These are phyloP conservation scores for Sinopyrophorus schimmeli DNA, from an alignment of 2,888 invertebrate genomes.

Conservation along the genomic window DNA sequence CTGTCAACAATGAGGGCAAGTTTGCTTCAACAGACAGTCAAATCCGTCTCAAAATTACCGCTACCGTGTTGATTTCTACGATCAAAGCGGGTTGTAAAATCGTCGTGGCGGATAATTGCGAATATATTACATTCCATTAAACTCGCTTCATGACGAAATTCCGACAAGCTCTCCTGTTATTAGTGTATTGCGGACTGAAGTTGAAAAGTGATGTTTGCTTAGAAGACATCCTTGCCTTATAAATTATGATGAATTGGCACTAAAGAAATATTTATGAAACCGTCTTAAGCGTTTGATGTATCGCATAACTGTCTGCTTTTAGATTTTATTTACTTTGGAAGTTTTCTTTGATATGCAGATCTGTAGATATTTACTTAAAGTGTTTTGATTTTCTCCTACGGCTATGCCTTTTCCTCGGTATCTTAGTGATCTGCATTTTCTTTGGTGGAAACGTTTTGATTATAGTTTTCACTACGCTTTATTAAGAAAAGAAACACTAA, in stretches of 20 bases:
- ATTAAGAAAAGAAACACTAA: no score
- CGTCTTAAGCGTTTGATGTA: constrained; percentile 11
- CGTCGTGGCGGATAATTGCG: constrained; percentile 42
- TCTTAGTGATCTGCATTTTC: no score
- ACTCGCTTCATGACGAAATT: constrained; percentile 39
- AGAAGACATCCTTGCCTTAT: constrained; percentile 16
- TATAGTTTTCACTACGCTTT: no score
- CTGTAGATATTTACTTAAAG: constrained; percentile 8
- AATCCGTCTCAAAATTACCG: constrained; percentile 21
- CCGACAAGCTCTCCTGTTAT: constrained; percentile 39
- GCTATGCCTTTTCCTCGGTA: no score
- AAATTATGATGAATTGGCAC: constrained; percentile 22
- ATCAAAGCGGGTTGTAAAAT: constrained; percentile 40
- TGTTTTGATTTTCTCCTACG: not conserved
- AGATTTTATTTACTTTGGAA: constrained; percentile 12
- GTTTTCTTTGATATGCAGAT: constrained; percentile 7
- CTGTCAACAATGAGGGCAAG: constrained; percentile 17
- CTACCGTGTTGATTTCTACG: constrained; percentile 37
- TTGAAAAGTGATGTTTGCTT: constrained; percentile 16
- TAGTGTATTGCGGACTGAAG: constrained; percentile 25
- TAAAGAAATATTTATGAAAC: constrained; percentile 8
- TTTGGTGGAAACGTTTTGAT: no score
- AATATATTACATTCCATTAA: constrained; percentile 45
- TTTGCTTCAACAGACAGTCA: constrained; percentile 12
- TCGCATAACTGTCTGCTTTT: constrained; percentile 7